Evolutionary conservation across 2,888 invertebrate species (phyloP), one percentile per base, ranked within the genome.

Genomic region (Zygaena filipendulae): DNA sequence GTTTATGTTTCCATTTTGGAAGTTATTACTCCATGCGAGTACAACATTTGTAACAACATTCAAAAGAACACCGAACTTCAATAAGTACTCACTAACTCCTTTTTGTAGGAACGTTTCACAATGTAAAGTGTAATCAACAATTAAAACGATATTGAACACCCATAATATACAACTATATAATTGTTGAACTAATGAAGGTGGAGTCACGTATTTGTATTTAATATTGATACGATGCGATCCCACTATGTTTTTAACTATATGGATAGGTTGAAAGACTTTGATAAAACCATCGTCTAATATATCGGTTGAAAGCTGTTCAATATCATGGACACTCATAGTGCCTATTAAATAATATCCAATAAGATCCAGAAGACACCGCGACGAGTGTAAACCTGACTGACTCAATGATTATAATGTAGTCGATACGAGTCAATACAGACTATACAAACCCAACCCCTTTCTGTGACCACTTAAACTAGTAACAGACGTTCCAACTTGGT

Each of bases 271-370:
- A 27, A 68, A 70, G 19, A 59, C 43, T 29, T 40, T 35, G 5
- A 59, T 37, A 16, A 70, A 67, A 14, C 66, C 58, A 3, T 66
- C 56, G 13, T 61, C 59, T 21, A 71, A 39, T 11, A 64, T 49
- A 33, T 69, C 66, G 11, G 42, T 44, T 2, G 55, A 49, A 3
- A 66, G 35, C 4, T 36, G 38, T 35, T 63, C 61, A n/a, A 58
- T 39, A 11, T 40, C 35, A n/a, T n/a, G n/a, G n/a, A n/a, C n/a
- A n/a, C n/a, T n/a, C n/a, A n/a, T n/a, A n/a, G n/a, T n/a, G n/a
- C n/a, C n/a, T n/a, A n/a, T n/a, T n/a, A n/a, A n/a, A n/a, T n/a
- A n/a, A n/a, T n/a, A n/a, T n/a, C n/a, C n/a, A n/a, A n/a, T n/a
- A n/a, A n/a, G n/a, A n/a, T n/a, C n/a, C n/a, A n/a, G n/a, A n/a